These are phyloP conservation scores for Hipposideros larvatus DNA, from an alignment of 2,797 vertebrate genomes.

Conservation along the genomic window DNA sequence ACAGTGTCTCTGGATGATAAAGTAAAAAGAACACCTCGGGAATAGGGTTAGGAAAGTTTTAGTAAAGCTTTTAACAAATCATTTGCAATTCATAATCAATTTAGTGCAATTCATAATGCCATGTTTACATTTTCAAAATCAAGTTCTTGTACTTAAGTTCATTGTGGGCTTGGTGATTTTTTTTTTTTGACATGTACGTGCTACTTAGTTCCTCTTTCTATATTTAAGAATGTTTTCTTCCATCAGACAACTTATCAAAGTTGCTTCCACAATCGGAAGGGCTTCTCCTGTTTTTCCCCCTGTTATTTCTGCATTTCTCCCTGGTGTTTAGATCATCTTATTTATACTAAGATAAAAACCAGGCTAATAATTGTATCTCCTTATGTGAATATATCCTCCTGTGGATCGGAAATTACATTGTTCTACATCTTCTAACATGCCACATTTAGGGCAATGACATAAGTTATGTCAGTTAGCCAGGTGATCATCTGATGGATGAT, in stretches of 20 bases:
- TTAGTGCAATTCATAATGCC: neutral
- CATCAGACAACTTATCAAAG: neutral
- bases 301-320: neutral
- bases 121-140: constrained; percentile 33
- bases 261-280: neutral
- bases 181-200: neutral
- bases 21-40: neutral
- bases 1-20: constrained; percentile 9
- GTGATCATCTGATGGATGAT: neutral
- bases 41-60: neutral
- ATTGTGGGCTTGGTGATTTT: neutral
- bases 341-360: constrained; percentile 6
- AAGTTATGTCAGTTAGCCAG: neutral
- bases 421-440: neutral
- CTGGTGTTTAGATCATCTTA: neutral
- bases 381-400: neutral
- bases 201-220: neutral
- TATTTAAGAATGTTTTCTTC: neutral
- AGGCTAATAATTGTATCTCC: neutral
- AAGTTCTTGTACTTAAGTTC: neutral
- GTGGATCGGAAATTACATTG: neutral
- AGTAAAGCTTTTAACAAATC: neutral
- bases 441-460: neutral
- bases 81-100: constrained; percentile 25
- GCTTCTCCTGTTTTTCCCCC: accelerated